Conservation (phyloP, 1,140 invertebrate genomes). For the Magallana ariakensis region DNA sequence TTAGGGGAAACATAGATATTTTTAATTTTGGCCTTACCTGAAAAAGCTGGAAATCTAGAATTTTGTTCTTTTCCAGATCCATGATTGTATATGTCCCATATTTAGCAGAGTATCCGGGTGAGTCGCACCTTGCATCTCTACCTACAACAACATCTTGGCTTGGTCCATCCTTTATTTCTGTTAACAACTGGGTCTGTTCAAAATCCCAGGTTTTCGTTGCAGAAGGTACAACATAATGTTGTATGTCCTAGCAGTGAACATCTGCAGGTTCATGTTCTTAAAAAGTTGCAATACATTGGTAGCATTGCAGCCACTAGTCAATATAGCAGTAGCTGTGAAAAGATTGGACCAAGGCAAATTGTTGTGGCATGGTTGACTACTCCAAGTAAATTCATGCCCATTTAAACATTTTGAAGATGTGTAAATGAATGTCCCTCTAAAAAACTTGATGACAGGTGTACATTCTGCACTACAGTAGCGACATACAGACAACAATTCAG, state of each 20-base stretch:
- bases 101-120: conserved; percentile 54
- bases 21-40: too few species aligned
- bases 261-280: conserved; percentile 43
- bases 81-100: conserved; percentile 56
- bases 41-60: conserved; percentile 47
- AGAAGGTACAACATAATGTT: conserved; percentile 33
- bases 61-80: conserved; percentile 48
- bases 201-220: not conserved
- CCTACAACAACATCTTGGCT: conserved; percentile 31
- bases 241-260: conserved; percentile 34
- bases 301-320: conserved; percentile 40
- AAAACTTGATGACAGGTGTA: not conserved
- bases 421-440: not conserved
- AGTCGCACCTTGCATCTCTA: conserved; percentile 53
- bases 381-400: conserved; percentile 37
- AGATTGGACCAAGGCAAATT: conserved; percentile 42
- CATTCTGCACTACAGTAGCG: not conserved
- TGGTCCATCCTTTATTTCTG: not conserved
- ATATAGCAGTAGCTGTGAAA: conserved; percentile 36
- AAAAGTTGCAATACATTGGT: conserved; percentile 35
- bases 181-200: not conserved
- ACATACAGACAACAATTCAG: conserved; percentile 10
- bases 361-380: conserved; percentile 34
- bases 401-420: conserved; percentile 25
- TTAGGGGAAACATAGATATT: too few species aligned